Conservation (phyloP, 2,113 vertebrate genomes). For the Sceloporus tristichus region DNA sequence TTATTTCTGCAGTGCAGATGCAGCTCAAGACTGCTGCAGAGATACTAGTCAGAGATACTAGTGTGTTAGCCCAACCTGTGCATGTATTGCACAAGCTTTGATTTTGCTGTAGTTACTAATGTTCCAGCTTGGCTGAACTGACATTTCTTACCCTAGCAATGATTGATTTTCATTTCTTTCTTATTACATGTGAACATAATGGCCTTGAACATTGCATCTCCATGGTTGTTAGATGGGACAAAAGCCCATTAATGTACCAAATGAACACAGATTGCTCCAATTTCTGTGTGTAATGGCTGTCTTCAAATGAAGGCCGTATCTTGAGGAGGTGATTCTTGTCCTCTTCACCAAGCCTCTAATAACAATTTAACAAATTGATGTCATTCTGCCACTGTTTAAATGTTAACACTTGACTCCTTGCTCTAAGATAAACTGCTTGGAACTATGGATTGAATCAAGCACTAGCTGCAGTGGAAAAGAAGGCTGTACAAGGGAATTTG, state of each 20-base stretch:
- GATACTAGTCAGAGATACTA: not conserved
- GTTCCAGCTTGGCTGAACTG: slow-evolving; percentile 26
- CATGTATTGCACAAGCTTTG: not conserved
- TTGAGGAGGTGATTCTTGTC: not conserved
- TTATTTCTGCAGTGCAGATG: too few relatives aligned
- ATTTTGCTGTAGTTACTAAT: not conserved
- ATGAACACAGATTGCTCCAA: slow-evolving; percentile 67
- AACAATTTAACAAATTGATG: slow-evolving; percentile 13
- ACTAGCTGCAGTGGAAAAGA: not conserved
- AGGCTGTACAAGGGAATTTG: not conserved
- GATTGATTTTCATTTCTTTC: not conserved
- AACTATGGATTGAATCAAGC: not conserved
- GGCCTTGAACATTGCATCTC: not conserved
- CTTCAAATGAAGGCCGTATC: slow-evolving; percentile 15
- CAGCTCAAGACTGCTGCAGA: not conserved
- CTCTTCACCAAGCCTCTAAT: not conserved
- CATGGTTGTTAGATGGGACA: not conserved
- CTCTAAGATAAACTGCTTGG: not conserved
- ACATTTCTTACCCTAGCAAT: slow-evolving; percentile 40
- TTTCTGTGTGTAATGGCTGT: slow-evolving; percentile 29
- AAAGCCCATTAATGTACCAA: slow-evolving; percentile 63
- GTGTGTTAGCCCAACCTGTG: not conserved
- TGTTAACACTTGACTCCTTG: slow-evolving; percentile 31
- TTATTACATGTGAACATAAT: slow-evolving; percentile 28
- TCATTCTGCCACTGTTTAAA: slow-evolving; percentile 2